These are phyloP conservation scores for Xanthorhoe designata DNA, from an alignment of 2,888 invertebrate species.

Conservation along the genomic window DNA sequence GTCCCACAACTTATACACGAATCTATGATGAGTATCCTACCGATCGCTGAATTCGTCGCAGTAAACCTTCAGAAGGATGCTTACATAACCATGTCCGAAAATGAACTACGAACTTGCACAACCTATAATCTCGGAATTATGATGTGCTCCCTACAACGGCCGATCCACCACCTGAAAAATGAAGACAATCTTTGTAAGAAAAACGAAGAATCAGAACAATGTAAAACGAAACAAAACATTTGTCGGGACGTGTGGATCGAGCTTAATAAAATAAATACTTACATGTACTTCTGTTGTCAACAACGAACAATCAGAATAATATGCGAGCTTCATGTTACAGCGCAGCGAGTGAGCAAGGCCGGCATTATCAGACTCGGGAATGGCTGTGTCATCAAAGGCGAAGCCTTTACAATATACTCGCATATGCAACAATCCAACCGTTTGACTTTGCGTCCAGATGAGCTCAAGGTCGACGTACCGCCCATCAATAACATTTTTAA, in stretches of 20 bases:
- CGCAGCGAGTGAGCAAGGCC: conserved; percentile 2
- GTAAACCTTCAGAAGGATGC: conserved; percentile 8
- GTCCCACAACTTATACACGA: conserved; percentile 1
- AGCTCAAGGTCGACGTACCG: conserved; percentile 2
- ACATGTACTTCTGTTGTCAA: conserved; percentile 22
- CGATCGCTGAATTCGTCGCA: background rate
- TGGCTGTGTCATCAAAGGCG: conserved; percentile 18
- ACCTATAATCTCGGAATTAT: background rate
- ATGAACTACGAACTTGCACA: background rate
- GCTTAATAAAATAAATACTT: conserved; percentile 18
- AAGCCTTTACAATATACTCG: conserved; percentile 13
- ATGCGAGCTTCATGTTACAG: conserved; percentile 21
- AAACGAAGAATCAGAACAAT: conserved; percentile 5
- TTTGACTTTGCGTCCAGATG: conserved; percentile 3
- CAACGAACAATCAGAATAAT: conserved; percentile 21
- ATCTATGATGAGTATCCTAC: background rate
- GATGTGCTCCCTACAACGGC: background rate
- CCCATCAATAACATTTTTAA: conserved; percentile 7
- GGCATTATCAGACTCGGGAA: conserved; percentile 19
- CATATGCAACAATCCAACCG: conserved; percentile 3
- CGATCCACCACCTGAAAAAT: background rate
- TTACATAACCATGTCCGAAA: conserved; percentile 1
- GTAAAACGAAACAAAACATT: background rate
- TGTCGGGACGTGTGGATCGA: conserved; percentile 18
- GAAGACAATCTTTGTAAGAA: conserved; percentile 3